A percentile compares a stretch with the other conserved stretches of the same genome.
Conservation (phyloP, 2,797 vertebrate genomes). For the Cyclopterus lumpus region DNA sequence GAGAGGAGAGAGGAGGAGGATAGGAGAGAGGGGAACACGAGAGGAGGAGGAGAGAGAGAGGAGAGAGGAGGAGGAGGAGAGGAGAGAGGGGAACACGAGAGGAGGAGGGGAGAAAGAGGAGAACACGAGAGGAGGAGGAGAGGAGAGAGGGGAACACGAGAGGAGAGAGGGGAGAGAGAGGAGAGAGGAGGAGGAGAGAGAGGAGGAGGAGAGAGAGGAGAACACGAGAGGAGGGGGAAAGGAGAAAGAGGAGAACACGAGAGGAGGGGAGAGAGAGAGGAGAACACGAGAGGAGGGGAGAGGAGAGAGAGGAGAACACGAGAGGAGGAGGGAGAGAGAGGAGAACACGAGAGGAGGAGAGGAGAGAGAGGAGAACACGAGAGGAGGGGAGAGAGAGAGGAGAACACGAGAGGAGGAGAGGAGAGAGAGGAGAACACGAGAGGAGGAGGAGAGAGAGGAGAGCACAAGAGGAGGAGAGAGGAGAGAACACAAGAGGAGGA, state of each 20-base stretch:
- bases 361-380: conserved; percentile 31
- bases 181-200: conserved; percentile 33
- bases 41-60: conserved; percentile 41
- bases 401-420: background rate
- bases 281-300: background rate
- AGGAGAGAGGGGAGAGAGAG: conserved; percentile 39
- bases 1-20: conserved; percentile 81
- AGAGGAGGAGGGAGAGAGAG: conserved; percentile 36
- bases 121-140: background rate
- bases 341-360: conserved; percentile 5
- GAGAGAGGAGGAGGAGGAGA: background rate
- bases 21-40: conserved; percentile 69
- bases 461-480: background rate
- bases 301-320: conserved; percentile 28
- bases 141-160: too few relatives aligned
- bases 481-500: conserved; percentile 65
- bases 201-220: background rate
- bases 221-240: too few relatives aligned
- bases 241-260: conserved; percentile 34
- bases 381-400: conserved; percentile 40
- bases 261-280: conserved; percentile 40
- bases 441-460: conserved; percentile 38
- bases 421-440: conserved; percentile 32
- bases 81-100: conserved; percentile 33
- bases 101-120: conserved; percentile 41